Evolutionary conservation across 2,888 invertebrate species (phyloP), one percentile per base, ranked within the genome.

Genomic region (Diaphora mendica): DNA sequence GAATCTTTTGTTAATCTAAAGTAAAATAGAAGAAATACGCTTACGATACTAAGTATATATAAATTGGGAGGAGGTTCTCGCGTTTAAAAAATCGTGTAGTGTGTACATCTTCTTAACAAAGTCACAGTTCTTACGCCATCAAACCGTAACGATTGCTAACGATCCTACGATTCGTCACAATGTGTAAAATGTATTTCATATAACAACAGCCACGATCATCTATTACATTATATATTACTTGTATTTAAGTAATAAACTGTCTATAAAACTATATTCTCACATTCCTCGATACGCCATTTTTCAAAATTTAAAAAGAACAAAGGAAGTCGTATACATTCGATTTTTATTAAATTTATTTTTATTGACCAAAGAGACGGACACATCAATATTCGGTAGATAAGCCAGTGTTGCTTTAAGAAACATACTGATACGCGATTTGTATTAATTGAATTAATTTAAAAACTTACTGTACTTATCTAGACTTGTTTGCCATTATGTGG

Each of bases 161-260:
- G 87, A 92, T 85, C 86, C 77, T 66, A 73, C 88, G 83, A 94
- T 95, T 93, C 90, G 94, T 87, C 88, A 92, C 92, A 90, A 88
- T 84, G 86, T 86, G 87, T 94, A 91, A 92, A 94, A 94, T 92
- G 87, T 93, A 90, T 93, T 90, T 86, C 93, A 92, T 89, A 91
- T 90, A 89, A 90, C 91, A 89, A 91, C 90, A 90, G 87, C 83
- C 85, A 83, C 85, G 83, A 86, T 82, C 77, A 80, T 78, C 79
- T 83, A 82, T 85, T 85, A 86, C 81, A 86, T 86, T 85, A 86
- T 84, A 80, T 85, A 83, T 83, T 79, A 80, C 76, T 79, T 82
- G 79, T 82, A 79, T 82, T 81, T 76, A 73, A 59, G 72, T 85
- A 75, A 84, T 80, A 73, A 51, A 62, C 70, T 51, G 35, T 77